These are phyloP conservation scores for Neopipo cinnamomea DNA, from an alignment of 2,113 vertebrate species.

Conservation along the genomic window DNA sequence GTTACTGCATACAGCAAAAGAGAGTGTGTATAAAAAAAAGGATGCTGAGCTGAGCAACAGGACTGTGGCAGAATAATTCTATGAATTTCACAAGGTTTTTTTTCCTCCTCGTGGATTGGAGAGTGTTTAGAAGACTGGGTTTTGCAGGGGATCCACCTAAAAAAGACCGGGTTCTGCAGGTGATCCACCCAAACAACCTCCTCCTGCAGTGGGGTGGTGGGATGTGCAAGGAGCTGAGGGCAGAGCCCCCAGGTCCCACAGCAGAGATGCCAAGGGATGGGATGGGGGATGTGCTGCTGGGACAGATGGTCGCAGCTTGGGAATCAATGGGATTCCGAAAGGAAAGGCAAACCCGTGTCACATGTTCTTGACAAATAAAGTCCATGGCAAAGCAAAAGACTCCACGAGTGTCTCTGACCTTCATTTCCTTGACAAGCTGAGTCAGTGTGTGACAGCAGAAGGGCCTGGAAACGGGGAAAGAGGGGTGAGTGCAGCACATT, in stretches of 20 bases:
- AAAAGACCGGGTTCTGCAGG: neutral
- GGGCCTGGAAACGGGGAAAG: neutral
- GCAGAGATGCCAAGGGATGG: neutral
- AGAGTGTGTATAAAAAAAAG: neutral
- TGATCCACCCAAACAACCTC: neutral
- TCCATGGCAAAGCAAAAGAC: neutral
- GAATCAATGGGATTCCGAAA: neutral
- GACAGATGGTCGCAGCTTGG: neutral
- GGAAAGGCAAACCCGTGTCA: neutral
- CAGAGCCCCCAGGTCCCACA: neutral
- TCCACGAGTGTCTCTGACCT: neutral
- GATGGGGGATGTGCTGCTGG: neutral
- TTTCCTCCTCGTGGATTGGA: neutral
- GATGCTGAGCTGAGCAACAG: neutral
- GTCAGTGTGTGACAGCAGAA: rapidly evolving
- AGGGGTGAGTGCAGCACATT: rapidly evolving
- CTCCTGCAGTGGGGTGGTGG: neutral
- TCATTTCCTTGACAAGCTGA: neutral
- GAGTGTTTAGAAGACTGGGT: neutral
- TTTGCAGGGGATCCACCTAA: neutral
- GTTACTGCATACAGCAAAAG: neutral
- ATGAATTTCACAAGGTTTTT: neutral
- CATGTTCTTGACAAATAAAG: neutral
- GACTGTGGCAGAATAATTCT: neutral
- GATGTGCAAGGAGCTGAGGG: neutral